Base-by-base conservation (phyloP, 2,113 vertebrate species). In the Melanotaenia duboulayi region DNA sequence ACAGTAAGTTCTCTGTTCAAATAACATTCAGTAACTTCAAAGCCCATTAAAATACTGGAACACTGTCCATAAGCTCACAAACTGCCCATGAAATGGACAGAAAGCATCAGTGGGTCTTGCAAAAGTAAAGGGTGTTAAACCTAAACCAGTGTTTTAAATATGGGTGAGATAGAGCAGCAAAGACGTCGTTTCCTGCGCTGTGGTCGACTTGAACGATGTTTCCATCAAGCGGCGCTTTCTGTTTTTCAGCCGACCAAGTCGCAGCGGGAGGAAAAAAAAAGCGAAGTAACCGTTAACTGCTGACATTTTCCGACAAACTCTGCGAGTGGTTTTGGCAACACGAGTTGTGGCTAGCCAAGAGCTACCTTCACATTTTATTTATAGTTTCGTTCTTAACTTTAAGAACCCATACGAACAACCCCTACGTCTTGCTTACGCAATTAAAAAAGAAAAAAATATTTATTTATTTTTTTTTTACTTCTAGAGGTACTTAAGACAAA, bases 281-380 rank as follows among this genome's bases (percentile, higher is more conserved):
- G 71, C 7, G 54, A 44, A 52, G 32, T 59, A 19, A 65, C 54
- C 54, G 22, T 17, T 42, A 25, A 72, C 52, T 22, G 60, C 64
- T 68, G 57, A 28, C 7, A 76, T 76, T 86, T 87, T 85, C 87
- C 84, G 83, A 82, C 46, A 39, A 28, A 40, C 32, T 55, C 40
- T 17, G 39, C 48, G 14, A 24, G 44, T 59, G 25, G 69, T 32
- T 55, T 64, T 59, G 20, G 55, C 32, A 52, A 59, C 23, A 52
- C 42, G 52, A 24, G 20, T 22, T 52, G 28, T 2, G 14, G 5
- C 9, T n/a, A 24, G 20, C 22, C 11, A 2, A 63, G 10, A 25
- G 13, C 1, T 0, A 51, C 50, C 0, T 46, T 19, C 16, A 22
- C 20, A 24, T 20, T 9, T n/a, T 16, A 9, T 0, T 3, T 7